A percentile compares a stretch with the other conserved stretches of the same genome.
Evolutionary conservation across 2,888 invertebrate genomes (phyloP).

Genomic region (Clunio marinus): DNA sequence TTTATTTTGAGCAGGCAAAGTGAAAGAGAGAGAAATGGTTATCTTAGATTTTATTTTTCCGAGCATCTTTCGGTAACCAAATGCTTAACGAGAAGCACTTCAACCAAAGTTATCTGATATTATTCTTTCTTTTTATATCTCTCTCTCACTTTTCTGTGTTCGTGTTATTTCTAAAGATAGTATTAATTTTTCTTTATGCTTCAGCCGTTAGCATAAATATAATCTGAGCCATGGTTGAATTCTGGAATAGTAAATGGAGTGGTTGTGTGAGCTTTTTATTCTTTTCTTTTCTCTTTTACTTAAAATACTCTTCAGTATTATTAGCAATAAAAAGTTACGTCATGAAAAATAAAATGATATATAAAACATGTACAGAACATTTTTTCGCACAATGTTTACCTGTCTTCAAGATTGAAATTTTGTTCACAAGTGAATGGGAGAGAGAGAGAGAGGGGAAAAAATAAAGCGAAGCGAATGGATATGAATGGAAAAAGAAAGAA

Average conservation of each 20-base stretch:
- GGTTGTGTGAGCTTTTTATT: conserved; percentile 12
- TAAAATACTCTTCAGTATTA: background rate
- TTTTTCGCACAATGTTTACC: conserved; percentile 34
- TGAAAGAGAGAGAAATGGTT: no score
- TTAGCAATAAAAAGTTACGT: conserved; percentile 27
- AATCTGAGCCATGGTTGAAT: background rate
- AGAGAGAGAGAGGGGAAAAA: no score
- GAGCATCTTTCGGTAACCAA: no score
- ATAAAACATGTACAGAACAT: conserved; percentile 5
- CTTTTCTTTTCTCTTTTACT: no score
- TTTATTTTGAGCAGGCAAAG: no score
- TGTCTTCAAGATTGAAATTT: conserved; percentile 31
- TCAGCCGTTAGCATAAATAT: conserved; percentile 19
- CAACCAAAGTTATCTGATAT: no score
- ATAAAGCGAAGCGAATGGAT: no score
- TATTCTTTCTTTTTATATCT: no score
- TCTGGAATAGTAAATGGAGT: background rate
- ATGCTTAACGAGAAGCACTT: no score
- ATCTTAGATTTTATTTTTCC: no score
- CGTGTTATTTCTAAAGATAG: background rate
- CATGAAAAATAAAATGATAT: conserved; percentile 2
- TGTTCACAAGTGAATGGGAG: background rate
- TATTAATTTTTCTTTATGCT: conserved; percentile 17
- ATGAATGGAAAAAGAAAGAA: background rate
- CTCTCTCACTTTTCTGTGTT: no score